Evolutionary conservation across 2,888 invertebrate species (phyloP).

Genomic region (Spicauda simplicius): DNA sequence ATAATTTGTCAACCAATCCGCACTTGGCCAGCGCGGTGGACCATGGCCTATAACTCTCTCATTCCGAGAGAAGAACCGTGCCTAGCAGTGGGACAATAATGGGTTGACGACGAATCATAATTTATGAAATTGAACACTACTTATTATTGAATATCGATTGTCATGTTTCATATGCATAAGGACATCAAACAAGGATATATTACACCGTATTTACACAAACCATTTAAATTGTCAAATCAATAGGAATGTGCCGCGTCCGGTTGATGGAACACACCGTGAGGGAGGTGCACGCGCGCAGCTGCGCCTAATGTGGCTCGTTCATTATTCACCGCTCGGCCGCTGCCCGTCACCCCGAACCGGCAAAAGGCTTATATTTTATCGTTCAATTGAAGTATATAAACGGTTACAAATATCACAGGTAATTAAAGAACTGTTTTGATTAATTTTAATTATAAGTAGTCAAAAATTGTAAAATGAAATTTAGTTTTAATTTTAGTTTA

Average conservation of each 20-base stretch:
- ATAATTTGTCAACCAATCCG: no score
- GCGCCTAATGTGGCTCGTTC: constrained; percentile 24
- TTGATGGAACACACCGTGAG: constrained; percentile 18
- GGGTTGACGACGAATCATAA: no score
- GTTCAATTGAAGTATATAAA: no score
- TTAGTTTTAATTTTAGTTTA: no score
- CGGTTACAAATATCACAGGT: not conserved
- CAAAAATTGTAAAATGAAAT: no score
- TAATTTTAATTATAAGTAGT: no score
- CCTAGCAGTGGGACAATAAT: no score
- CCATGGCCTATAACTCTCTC: no score
- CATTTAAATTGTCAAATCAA: constrained; percentile 28
- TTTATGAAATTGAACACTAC: no score
- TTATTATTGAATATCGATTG: not conserved
- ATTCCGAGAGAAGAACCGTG: no score
- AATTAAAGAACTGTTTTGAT: not conserved
- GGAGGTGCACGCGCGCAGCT: constrained; percentile 17
- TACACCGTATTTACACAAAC: constrained; percentile 8
- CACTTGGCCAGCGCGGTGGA: no score
- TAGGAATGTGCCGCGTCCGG: constrained; percentile 1
- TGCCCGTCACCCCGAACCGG: not conserved
- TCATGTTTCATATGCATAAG: not conserved
- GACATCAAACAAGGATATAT: constrained; percentile 20
- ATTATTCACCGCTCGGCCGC: constrained; percentile 15
- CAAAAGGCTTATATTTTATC: constrained; percentile 1